Conservation (phyloP, 2,888 invertebrate genomes). For the Eulithis testata region DNA sequence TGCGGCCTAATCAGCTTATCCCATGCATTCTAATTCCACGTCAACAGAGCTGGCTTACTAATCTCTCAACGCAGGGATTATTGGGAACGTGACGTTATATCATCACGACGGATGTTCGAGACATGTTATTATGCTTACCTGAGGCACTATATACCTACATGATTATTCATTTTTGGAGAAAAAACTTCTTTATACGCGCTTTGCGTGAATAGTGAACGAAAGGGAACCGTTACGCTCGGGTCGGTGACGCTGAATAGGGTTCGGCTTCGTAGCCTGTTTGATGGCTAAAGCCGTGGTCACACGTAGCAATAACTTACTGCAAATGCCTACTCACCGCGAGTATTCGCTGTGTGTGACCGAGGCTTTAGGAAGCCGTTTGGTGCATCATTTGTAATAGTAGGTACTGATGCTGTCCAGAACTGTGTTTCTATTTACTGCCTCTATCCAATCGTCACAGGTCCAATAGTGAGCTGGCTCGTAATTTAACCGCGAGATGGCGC, state of each 20-base stretch:
- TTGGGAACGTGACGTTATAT: background rate
- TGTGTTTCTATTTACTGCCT: background rate
- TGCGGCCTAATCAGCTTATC: background rate
- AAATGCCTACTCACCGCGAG: no score
- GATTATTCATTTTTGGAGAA: no score
- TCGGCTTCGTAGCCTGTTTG: no score
- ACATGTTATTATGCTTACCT: no score
- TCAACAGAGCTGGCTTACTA: background rate
- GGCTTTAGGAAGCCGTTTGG: background rate
- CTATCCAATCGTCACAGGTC: background rate
- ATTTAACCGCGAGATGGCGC: slow-evolving; percentile 6
- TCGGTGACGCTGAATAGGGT: no score
- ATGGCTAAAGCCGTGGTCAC: no score
- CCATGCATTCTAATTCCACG: background rate
- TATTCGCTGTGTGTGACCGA: no score
- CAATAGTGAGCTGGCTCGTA: slow-evolving; percentile 4
- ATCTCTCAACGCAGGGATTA: slow-evolving; percentile 3
- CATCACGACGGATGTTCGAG: background rate
- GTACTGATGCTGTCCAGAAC: background rate
- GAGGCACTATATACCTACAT: no score
- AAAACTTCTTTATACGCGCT: no score
- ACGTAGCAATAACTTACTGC: no score
- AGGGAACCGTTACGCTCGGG: no score
- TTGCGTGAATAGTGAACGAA: no score
- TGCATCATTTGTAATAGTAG: background rate